Base-by-base conservation (phyloP, 2,113 vertebrate genomes). In the Entelurus aequoreus region DNA sequence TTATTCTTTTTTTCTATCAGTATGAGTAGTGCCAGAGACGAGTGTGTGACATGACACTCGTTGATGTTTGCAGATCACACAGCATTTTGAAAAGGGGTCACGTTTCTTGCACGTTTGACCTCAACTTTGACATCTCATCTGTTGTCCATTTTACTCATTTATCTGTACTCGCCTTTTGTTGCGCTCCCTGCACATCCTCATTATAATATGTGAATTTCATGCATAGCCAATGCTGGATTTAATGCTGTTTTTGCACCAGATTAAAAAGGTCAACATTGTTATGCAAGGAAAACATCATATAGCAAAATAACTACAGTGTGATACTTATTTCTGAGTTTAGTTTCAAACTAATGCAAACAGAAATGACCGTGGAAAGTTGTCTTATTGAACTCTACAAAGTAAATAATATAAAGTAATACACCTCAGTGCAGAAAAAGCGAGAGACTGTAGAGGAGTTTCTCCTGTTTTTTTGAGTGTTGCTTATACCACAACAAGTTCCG, bases 21-120 rank as follows among this genome's bases (percentile, higher is more conserved):
- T 42, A 38, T 62, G 62, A 62, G 66, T 4, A 60, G 65, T 74
- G 52, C 38, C 16, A 48, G 36, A 44, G 40, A 64, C 65, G 63
- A 51, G 70, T 74, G 66, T 56, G 44, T 42, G 62, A 60, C n/a
- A 40, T 46, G 69, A 68, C 47, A 63, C 5, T 1, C 21, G 37
- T 5, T 63, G 60, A 65, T 52, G n/a, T 42, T 53, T 21, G 49
- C 4, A 15, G 54, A 46, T 70, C 54, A 56, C 7, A 2, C 36
- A 67, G 35, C 8, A 7, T 51, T 62, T 19, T 38, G 10, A 53
- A 28, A 9, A 10, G 14, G 63, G 67, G 74, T 70, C 61, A 57
- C 14, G 7, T 0, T 14, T 66, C 28, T 11, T 13, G 16, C 21
- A 21, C 36, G 19, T 44, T 72, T 60, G 36, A 54, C 14, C 60